phyloP scores from a whole-genome alignment of 2,797 vertebrate species.

The Hydrolagus colliei region DNA sequence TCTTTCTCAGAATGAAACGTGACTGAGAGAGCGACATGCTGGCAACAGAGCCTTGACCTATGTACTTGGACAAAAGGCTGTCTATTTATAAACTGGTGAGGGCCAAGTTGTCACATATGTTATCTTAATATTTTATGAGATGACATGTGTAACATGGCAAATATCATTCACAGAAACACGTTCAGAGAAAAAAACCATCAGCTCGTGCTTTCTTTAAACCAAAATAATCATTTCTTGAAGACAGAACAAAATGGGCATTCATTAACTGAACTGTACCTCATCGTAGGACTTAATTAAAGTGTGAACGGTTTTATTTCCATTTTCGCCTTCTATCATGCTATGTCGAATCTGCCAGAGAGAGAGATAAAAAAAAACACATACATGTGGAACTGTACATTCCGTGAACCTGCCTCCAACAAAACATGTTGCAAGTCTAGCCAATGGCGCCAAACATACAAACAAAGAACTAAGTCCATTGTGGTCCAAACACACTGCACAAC shows the following conservation, averaged over 20 bases:
- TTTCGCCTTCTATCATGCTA: conserved; percentile 91
- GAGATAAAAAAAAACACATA: conserved; percentile 27
- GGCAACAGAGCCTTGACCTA: neutral
- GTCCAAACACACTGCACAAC: neutral
- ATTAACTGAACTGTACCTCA: conserved; percentile 68
- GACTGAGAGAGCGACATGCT: too few relatives aligned
- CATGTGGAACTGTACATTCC: neutral
- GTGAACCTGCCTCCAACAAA: neutral
- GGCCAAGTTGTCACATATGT: neutral
- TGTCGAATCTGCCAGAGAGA: conserved; percentile 72
- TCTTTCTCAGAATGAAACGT: neutral
- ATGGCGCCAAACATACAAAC: neutral
- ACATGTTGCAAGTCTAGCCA: neutral
- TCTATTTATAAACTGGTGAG: neutral
- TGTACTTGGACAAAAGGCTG: neutral
- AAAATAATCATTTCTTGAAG: neutral
- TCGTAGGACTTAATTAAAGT: conserved; percentile 95
- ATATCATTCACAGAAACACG: neutral
- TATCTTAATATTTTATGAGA: too few relatives aligned
- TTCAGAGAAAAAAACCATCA: neutral
- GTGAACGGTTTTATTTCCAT: conserved; percentile 77
- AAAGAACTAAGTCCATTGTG: neutral
- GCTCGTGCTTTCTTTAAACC: neutral
- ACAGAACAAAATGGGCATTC: neutral
- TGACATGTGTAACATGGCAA: neutral